Evolutionary conservation across 2,113 vertebrate genomes (phyloP).

Genomic region (Hemiprocne comata): DNA sequence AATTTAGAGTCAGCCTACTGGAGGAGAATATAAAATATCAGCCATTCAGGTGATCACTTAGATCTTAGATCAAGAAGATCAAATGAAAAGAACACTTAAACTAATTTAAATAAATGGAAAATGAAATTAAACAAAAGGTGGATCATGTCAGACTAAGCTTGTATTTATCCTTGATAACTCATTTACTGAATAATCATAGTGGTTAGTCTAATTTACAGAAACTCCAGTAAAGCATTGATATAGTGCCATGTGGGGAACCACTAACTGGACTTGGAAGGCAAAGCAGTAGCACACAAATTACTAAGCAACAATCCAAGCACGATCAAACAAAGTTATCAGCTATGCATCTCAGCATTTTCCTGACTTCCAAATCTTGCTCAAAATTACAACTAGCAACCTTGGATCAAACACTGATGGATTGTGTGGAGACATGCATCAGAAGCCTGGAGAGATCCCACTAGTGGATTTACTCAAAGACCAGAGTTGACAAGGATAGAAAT

Average conservation of each 20-base stretch:
- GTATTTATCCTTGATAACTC: not conserved
- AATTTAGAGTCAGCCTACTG: not conserved
- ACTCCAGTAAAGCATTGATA: not conserved
- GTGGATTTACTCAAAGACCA: not conserved
- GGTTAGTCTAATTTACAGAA: not conserved
- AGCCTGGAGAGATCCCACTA: not conserved
- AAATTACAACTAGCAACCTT: not conserved
- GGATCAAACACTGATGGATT: not conserved
- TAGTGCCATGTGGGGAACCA: not conserved
- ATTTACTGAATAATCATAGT: not conserved
- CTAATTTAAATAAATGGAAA: not conserved
- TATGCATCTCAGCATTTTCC: not conserved
- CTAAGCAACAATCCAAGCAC: not conserved
- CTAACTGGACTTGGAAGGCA: not conserved
- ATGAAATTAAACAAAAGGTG: not conserved
- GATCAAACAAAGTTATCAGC: not conserved
- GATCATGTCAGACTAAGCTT: not conserved
- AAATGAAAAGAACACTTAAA: not conserved
- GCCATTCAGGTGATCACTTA: not conserved
- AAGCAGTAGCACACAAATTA: not conserved
- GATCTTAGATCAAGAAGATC: not conserved
- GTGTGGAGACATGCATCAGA: not conserved
- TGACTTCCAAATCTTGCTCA: not conserved
- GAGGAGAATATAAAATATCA: not conserved
- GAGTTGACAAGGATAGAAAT: not conserved